Percentiles rank a stretch among this genome's conserved stretches.
Evolutionary conservation across 2,113 vertebrate species (phyloP).

Genomic region (Prunella himalayana): DNA sequence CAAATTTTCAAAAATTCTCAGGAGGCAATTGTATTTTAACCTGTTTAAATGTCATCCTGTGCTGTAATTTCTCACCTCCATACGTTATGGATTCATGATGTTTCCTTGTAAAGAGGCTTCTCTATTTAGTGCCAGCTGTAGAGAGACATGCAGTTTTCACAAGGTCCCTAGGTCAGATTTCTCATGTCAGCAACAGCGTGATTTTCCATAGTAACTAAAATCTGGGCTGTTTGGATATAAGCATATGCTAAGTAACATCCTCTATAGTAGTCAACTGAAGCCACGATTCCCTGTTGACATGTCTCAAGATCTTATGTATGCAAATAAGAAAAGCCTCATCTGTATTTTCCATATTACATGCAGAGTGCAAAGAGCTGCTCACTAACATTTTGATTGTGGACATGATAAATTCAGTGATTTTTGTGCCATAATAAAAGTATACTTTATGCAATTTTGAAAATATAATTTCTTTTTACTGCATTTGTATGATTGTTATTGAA

Average conservation of each 20-base stretch:
- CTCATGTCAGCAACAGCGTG: not conserved
- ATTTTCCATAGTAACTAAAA: not conserved
- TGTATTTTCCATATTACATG: not conserved
- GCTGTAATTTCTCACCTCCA: not conserved
- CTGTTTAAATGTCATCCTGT: not conserved
- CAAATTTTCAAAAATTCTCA: not conserved
- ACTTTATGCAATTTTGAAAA: not conserved
- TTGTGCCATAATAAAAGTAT: not conserved
- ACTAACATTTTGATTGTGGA: not conserved
- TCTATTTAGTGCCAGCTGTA: not conserved
- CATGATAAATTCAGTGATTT: not conserved
- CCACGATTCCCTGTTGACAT: rapidly evolving
- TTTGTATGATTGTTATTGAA: not conserved
- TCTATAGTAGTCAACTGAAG: not conserved
- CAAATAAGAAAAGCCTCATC: not conserved
- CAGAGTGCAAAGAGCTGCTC: not conserved
- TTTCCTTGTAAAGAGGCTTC: not conserved
- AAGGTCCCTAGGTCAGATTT: not conserved
- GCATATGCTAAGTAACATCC: not conserved
- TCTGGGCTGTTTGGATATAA: not conserved
- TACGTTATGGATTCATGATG: not conserved
- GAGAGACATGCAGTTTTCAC: not conserved
- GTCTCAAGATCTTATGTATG: not conserved
- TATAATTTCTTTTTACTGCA: not conserved
- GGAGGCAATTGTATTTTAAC: not conserved